These are phyloP conservation scores for Galerucella pusilla DNA, from an alignment of 2,888 invertebrate genomes.

Conservation along the genomic window DNA sequence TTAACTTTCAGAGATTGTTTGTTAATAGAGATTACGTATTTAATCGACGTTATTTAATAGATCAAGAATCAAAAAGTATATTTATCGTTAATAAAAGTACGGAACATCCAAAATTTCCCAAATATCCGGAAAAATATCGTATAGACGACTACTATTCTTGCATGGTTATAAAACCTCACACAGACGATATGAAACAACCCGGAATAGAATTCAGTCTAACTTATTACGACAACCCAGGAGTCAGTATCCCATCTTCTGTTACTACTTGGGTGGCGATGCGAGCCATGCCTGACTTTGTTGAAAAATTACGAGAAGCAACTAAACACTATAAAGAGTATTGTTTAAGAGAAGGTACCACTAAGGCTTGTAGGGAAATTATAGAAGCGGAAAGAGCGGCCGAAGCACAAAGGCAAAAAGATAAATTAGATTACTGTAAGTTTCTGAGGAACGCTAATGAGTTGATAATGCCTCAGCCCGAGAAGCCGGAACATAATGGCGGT, in stretches of 20 bases:
- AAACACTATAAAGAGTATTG: conserved; percentile 70
- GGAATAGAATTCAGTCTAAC: conserved; percentile 87
- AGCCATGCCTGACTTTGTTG: conserved; percentile 82
- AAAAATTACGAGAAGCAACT: conserved; percentile 77
- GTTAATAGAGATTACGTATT: conserved; percentile 90
- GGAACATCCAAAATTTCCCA: conserved; percentile 77
- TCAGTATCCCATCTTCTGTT: conserved; percentile 78
- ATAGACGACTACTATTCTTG: conserved; percentile 87
- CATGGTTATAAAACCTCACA: conserved; percentile 83
- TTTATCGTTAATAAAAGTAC: conserved; percentile 77
- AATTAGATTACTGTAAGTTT: conserved; percentile 50
- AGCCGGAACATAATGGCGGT: conserved; percentile 17
- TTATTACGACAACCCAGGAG: conserved; percentile 89
- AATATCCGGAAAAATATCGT: conserved; percentile 75
- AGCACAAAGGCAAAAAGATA: conserved; percentile 47
- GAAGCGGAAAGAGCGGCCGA: conserved; percentile 43
- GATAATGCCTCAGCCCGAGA: conserved; percentile 46
- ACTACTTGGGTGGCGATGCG: conserved; percentile 80
- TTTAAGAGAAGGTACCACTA: conserved; percentile 52
- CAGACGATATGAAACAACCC: conserved; percentile 68
- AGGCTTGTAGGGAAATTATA: conserved; percentile 48
- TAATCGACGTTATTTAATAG: conserved; percentile 74
- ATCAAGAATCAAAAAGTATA: conserved; percentile 70
- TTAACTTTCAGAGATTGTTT: conserved; percentile 75
- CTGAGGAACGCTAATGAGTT: conserved; percentile 42